Percentiles rank a stretch among this genome's conserved stretches.
These are phyloP conservation scores for Agriopis leucophaearia DNA, from an alignment of 2,888 invertebrate species.

Conservation along the genomic window DNA sequence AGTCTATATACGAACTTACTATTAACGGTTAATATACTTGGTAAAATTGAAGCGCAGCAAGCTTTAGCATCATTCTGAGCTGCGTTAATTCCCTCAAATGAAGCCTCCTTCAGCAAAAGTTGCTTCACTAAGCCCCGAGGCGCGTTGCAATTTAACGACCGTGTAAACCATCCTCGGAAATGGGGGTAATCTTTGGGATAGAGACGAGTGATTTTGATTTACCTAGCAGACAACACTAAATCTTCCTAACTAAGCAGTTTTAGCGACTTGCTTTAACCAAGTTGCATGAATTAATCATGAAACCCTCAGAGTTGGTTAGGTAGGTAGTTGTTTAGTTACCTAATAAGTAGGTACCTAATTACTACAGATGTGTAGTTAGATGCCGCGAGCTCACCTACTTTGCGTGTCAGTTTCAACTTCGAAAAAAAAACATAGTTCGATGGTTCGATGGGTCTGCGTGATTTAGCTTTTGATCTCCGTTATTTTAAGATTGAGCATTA, in stretches of 20 bases:
- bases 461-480: too few relatives aligned
- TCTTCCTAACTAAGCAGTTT: neutral
- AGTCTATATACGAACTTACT: neutral
- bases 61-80: neutral
- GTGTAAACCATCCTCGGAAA: constrained; percentile 19
- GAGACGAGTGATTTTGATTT: constrained; percentile 7
- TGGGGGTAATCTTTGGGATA: constrained; percentile 17
- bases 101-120: constrained; percentile 9
- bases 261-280: neutral
- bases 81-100: constrained; percentile 16
- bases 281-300: too few relatives aligned
- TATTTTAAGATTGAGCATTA: too few relatives aligned
- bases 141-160: constrained; percentile 34
- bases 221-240: neutral
- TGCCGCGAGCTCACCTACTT: too few relatives aligned
- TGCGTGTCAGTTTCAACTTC: too few relatives aligned
- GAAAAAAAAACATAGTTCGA: too few relatives aligned
- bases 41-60: neutral
- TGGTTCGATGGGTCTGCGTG: too few relatives aligned
- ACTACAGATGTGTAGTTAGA: too few relatives aligned
- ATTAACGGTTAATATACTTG: neutral
- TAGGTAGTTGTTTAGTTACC: too few relatives aligned
- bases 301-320: too few relatives aligned
- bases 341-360: too few relatives aligned
- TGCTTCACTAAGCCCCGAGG: constrained; percentile 19